Conservation (phyloP, 2,113 vertebrate genomes). For the Mormyrus lacerda region DNA sequence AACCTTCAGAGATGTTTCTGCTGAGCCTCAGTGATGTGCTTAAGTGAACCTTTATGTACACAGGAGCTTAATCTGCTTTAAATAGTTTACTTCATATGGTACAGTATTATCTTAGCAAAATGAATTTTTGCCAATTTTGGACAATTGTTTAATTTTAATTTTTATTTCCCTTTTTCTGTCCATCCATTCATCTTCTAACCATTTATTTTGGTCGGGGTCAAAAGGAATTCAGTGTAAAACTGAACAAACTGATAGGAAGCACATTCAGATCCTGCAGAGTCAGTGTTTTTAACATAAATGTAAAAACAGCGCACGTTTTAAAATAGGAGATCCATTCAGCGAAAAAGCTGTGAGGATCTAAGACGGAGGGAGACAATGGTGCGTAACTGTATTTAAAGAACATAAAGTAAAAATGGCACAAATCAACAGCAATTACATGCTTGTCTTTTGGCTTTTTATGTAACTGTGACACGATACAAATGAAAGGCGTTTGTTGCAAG, state of each 20-base stretch:
- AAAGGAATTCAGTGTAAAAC: background rate
- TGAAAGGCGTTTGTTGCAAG: background rate
- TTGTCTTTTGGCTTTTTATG: background rate
- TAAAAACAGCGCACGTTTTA: background rate
- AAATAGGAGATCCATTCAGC: background rate
- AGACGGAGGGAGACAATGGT: background rate
- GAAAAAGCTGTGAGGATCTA: background rate
- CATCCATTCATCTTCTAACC: background rate
- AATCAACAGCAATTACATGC: background rate
- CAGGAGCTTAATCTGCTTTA: background rate
- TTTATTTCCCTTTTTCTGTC: background rate
- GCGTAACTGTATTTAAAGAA: background rate
- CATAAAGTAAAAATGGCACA: background rate
- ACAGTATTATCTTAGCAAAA: background rate
- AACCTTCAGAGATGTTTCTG: too few relatives aligned
- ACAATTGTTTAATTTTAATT: background rate
- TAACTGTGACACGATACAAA: background rate
- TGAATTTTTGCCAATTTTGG: background rate
- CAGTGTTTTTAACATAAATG: background rate
- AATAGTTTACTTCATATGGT: background rate
- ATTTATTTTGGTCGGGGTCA: background rate
- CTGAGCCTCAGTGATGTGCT: background rate
- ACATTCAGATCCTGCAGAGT: background rate
- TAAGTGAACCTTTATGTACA: background rate
- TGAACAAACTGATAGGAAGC: background rate